Percentiles rank a stretch among this genome's conserved stretches.
Conservation (phyloP, 1,140 invertebrate genomes). For the Drosophila ananassae region DNA sequence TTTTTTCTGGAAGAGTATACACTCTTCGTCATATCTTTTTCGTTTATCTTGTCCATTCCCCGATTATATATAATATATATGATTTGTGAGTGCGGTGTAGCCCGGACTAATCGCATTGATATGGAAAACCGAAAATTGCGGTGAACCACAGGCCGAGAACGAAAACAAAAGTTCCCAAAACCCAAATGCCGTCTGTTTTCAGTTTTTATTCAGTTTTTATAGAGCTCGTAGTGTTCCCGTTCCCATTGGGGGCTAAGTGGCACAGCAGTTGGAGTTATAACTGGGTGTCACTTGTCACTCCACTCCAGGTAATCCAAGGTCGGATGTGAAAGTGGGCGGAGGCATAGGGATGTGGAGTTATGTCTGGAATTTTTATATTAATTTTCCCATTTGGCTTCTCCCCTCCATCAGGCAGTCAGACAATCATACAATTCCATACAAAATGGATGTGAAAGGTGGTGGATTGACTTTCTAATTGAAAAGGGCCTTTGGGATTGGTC, state of each 20-base stretch:
- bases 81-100: neutral
- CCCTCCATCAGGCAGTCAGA: neutral
- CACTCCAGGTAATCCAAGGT: neutral
- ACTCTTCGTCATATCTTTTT: neutral
- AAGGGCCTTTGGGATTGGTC: conserved; percentile 10
- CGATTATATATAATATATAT: neutral
- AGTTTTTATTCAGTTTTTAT: conserved; percentile 3
- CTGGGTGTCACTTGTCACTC: neutral
- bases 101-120: conserved; percentile 1
- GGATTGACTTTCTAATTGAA: conserved; percentile 51
- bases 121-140: conserved; percentile 11
- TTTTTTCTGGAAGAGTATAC: neutral
- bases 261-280: neutral
- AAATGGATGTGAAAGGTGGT: conserved; percentile 28
- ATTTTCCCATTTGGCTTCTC: conserved; percentile 7
- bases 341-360: conserved; percentile 8
- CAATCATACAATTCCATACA: too few species aligned
- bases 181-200: too few species aligned
- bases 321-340: neutral
- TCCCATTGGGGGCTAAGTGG: conserved; percentile 19
- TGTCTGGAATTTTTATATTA: conserved; percentile 30
- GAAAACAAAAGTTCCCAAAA: conserved; percentile 7
- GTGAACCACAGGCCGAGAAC: conserved; percentile 21
- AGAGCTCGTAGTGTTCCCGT: conserved; percentile 2
- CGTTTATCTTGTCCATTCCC: neutral